Percentiles rank a stretch among this genome's conserved stretches.
These are phyloP conservation scores for Drusus annulatus DNA, from an alignment of 1,140 invertebrate genomes.

Conservation along the genomic window DNA sequence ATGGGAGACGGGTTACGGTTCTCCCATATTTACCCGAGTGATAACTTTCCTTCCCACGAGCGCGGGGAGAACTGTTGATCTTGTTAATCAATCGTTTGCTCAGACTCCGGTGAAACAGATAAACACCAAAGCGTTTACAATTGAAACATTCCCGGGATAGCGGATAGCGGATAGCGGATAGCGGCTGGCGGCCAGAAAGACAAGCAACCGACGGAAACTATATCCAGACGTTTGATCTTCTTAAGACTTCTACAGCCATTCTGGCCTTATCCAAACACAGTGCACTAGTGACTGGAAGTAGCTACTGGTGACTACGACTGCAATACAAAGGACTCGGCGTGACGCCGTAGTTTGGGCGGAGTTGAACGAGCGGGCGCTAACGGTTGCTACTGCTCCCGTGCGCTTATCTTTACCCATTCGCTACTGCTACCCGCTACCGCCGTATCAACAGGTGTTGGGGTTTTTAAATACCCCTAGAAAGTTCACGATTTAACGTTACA, in stretches of 20 bases:
- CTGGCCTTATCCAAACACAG: constrained; percentile 1
- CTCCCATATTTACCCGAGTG: too few relatives aligned
- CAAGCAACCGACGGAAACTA: background rate
- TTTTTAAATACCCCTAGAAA: constrained; percentile 23
- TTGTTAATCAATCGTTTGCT: constrained; percentile 8
- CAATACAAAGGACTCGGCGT: background rate
- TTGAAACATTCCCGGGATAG: background rate
- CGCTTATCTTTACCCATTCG: too few relatives aligned
- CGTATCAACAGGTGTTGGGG: constrained; percentile 27
- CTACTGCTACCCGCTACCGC: background rate
- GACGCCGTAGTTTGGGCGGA: background rate
- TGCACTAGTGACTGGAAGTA: background rate
- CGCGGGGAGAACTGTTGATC: background rate
- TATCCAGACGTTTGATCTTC: constrained; percentile 4
- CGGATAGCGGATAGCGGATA: background rate
- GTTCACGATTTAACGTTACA: constrained; percentile 12
- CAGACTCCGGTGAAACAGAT: background rate
- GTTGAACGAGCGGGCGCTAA: background rate
- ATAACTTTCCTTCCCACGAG: too few relatives aligned
- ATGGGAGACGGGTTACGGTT: too few relatives aligned
- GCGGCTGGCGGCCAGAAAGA: constrained; percentile 11
- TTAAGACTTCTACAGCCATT: background rate
- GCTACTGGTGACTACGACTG: too few relatives aligned
- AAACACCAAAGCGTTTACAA: constrained; percentile 10
- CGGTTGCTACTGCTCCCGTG: background rate